phyloP scores from a whole-genome alignment of 2,888 invertebrate genomes.

The Spicauda simplicius region DNA sequence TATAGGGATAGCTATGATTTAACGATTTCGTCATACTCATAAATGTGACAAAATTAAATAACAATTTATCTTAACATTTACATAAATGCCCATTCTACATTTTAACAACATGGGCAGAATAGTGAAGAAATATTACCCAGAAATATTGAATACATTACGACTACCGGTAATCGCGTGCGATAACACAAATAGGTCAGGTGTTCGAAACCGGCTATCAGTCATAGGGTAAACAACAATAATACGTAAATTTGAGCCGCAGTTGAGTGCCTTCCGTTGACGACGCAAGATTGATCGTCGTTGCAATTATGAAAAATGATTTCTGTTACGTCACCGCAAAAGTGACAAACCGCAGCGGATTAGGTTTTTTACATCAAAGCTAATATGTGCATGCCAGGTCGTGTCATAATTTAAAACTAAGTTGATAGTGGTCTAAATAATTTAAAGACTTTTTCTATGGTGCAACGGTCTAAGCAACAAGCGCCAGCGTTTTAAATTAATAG shows the following conservation, averaged over 20 bases:
- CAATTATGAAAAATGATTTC: constrained; percentile 81
- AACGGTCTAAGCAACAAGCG: no score
- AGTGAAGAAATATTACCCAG: background rate
- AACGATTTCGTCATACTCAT: no score
- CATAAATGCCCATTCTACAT: background rate
- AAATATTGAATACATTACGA: constrained; percentile 20
- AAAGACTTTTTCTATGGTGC: no score
- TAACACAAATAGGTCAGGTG: constrained; percentile 65
- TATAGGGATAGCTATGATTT: no score
- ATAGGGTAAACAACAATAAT: constrained; percentile 73
- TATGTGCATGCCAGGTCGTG: no score
- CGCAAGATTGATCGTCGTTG: constrained; percentile 75
- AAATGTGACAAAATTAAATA: no score
- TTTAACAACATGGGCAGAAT: background rate
- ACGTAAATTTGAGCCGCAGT: constrained; percentile 61
- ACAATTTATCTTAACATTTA: no score
- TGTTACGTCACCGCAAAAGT: constrained; percentile 33
- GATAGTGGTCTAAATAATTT: no score
- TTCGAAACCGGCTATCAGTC: constrained; percentile 64
- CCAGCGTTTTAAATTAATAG: no score
- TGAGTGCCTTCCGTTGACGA: constrained; percentile 77
- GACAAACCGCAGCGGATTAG: constrained; percentile 8
- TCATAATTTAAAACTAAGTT: no score
- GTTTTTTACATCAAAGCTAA: no score
- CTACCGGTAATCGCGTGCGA: constrained; percentile 49